phyloP scores from a whole-genome alignment of 2,888 invertebrate species.

The Neoscelio sp. region DNA sequence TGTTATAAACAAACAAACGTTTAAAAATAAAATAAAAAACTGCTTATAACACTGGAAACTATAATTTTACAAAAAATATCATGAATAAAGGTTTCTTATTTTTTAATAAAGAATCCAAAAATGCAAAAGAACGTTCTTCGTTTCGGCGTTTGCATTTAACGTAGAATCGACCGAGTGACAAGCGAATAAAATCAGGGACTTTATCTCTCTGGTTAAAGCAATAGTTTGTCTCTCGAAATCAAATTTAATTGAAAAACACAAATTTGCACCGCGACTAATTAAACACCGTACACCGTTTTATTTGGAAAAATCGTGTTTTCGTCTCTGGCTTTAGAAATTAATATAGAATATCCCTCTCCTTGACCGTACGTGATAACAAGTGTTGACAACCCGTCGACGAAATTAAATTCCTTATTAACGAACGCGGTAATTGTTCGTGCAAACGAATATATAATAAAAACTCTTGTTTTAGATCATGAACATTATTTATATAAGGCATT shows the following conservation, averaged over 20 bases:
- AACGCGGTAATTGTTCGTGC: constrained; percentile 16
- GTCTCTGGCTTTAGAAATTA: neutral
- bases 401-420: constrained; percentile 29
- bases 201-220: neutral
- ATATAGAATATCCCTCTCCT: constrained; percentile 1
- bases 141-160: too few relatives aligned
- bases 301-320: constrained; percentile 2
- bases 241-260: constrained; percentile 26
- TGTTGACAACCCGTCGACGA: constrained; percentile 7
- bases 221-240: constrained; percentile 5
- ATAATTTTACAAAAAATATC: too few relatives aligned
- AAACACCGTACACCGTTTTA: neutral
- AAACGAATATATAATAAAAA: constrained; percentile 14
- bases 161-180: too few relatives aligned
- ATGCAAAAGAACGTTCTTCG: too few relatives aligned
- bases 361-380: constrained; percentile 16
- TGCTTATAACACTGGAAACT: too few relatives aligned
- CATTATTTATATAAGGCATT: neutral
- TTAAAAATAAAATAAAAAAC: too few relatives aligned
- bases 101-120: too few relatives aligned
- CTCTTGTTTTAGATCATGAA: neutral
- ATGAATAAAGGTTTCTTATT: too few relatives aligned
- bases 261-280: constrained; percentile 18
- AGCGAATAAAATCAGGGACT: neutral
- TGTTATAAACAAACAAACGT: too few relatives aligned